A percentile compares a stretch with the other conserved stretches of the same genome.
Evolutionary conservation across 2,113 vertebrate genomes (phyloP).

Genomic region (Antigone vipio): DNA sequence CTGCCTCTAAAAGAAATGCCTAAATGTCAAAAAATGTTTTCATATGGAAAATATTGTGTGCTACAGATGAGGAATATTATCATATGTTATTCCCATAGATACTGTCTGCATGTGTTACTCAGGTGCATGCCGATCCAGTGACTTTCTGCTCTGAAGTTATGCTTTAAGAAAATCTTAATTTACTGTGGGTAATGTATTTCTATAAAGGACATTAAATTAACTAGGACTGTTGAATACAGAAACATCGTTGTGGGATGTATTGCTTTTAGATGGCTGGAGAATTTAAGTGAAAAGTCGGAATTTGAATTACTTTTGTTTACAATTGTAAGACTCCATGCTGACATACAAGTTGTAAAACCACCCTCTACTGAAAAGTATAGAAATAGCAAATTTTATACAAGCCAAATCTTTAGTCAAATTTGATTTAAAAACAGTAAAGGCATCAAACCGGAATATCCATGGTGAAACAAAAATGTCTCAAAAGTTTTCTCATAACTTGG

Average conservation of each 20-base stretch:
- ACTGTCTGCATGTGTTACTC: background rate
- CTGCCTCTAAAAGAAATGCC: background rate
- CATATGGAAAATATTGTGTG: background rate
- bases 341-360: background rate
- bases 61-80: background rate
- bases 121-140: background rate
- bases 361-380: background rate
- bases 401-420: background rate
- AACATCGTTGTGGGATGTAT: background rate
- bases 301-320: background rate
- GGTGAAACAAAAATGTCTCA: background rate
- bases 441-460: background rate
- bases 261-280: background rate
- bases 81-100: background rate
- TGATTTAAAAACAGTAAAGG: background rate
- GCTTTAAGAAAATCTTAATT: background rate
- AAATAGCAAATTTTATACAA: background rate
- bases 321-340: background rate
- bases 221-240: background rate
- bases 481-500: background rate
- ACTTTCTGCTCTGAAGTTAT: background rate
- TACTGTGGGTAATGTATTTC: background rate
- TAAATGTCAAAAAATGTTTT: background rate
- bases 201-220: background rate
- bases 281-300: background rate